Conservation (phyloP, 2,113 vertebrate genomes). For the Hippocampus zosterae region DNA sequence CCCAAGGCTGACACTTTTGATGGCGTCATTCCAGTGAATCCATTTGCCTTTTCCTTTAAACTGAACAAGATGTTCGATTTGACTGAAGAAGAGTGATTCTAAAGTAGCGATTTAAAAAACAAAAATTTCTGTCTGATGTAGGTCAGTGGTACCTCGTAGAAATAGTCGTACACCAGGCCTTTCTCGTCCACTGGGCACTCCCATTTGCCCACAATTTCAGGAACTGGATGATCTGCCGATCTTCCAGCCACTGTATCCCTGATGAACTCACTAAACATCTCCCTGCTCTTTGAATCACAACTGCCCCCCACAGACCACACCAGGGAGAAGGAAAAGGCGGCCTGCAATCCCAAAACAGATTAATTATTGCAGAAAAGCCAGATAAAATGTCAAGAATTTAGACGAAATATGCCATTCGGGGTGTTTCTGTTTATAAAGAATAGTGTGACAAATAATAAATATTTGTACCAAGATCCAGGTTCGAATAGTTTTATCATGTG, state of each 20-base stretch:
- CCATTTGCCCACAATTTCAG: conserved; percentile 81
- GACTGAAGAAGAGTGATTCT: background rate
- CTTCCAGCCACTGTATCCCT: conserved; percentile 70
- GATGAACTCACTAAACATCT: conserved; percentile 80
- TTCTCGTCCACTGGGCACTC: conserved; percentile 86
- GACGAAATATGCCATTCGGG: background rate
- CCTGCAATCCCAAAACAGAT: conserved; percentile 63
- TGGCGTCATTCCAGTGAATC: conserved; percentile 87
- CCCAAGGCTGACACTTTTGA: conserved; percentile 74
- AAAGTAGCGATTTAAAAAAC: background rate
- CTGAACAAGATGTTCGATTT: conserved; percentile 63
- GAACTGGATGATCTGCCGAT: conserved; percentile 66
- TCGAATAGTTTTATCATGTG: conserved; percentile 75
- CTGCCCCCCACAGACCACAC: conserved; percentile 91
- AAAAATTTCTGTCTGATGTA: background rate
- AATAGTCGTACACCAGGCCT: conserved; percentile 89
- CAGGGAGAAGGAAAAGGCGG: conserved; percentile 85
- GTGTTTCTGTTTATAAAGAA: background rate
- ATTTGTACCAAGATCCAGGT: conserved; percentile 87
- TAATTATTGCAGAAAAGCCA: background rate
- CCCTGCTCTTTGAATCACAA: conserved; percentile 82
- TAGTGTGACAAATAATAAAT: background rate
- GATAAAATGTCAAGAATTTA: background rate
- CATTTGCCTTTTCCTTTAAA: conserved; percentile 84
- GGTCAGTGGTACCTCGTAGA: conserved; percentile 80